phyloP scores from a whole-genome alignment of 2,888 invertebrate species.

The Polymixis lichenea region DNA sequence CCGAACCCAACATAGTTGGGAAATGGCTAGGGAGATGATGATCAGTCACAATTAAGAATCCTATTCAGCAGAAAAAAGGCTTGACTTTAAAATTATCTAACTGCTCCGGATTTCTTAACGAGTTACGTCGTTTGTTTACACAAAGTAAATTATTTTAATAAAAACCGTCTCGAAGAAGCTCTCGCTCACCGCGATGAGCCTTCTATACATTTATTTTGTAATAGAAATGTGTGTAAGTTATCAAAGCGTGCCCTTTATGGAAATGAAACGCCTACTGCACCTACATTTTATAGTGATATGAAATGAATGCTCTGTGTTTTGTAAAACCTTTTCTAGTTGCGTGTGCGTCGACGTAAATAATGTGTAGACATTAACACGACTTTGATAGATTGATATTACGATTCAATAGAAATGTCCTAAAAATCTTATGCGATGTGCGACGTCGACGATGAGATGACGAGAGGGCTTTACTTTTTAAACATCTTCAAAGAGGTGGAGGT shows the following conservation, averaged over 20 bases:
- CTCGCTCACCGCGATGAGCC: not conserved
- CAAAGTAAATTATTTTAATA: not conserved
- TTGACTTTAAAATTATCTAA: no score
- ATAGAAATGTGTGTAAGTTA: not conserved
- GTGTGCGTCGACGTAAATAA: not conserved
- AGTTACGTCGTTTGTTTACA: no score
- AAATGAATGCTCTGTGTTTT: constrained; percentile 25
- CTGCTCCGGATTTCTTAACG: no score
- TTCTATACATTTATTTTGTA: constrained; percentile 2
- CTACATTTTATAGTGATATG: not conserved
- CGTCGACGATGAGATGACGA: no score
- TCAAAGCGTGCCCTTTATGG: constrained; percentile 34
- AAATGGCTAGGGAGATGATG: no score
- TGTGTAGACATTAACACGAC: constrained; percentile 39
- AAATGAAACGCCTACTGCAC: constrained; percentile 20
- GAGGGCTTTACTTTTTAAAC: no score
- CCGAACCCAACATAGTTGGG: no score
- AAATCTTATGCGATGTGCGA: no score
- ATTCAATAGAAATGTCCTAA: constrained; percentile 11
- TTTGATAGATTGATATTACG: constrained; percentile 4
- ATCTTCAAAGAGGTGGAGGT: no score
- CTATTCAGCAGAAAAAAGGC: no score
- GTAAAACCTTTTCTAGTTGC: constrained; percentile 26
- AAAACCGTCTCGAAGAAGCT: not conserved
- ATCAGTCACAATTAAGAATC: no score